phyloP scores from a whole-genome alignment of 2,113 vertebrate genomes.

The Stercorarius parasiticus region DNA sequence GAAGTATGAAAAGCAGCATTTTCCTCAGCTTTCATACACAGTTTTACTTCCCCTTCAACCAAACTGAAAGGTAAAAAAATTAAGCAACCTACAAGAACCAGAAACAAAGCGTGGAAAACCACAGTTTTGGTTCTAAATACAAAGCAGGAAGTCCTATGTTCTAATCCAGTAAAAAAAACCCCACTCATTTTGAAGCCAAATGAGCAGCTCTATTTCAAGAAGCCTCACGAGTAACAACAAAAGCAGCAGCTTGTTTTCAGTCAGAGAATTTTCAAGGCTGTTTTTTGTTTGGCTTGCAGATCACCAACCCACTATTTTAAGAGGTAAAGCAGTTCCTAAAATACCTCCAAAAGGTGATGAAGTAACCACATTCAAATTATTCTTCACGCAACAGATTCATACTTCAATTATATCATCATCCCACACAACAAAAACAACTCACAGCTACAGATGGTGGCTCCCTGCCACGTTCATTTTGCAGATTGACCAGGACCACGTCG shows the following conservation, averaged over 20 bases:
- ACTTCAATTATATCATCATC: neutral
- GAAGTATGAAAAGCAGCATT: neutral
- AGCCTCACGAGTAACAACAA: neutral
- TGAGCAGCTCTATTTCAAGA: neutral
- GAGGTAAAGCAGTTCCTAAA: neutral
- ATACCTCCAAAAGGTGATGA: neutral
- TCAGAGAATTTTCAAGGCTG: neutral
- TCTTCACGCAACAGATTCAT: neutral
- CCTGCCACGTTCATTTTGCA: neutral
- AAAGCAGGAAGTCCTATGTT: neutral
- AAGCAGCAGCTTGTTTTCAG: neutral
- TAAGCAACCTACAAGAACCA: neutral
- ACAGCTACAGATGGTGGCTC: neutral
- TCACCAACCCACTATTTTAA: neutral
- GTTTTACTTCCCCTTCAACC: neutral
- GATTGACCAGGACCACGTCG: neutral
- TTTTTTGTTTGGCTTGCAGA: neutral
- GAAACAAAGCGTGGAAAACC: neutral
- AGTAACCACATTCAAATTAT: neutral
- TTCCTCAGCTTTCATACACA: neutral
- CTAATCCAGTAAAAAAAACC: neutral
- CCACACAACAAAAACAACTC: neutral
- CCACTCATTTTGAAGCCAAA: neutral
- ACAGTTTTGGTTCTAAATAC: neutral
- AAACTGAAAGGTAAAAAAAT: neutral